Percentiles rank a stretch among this genome's conserved stretches.
phyloP scores from a whole-genome alignment of 2,113 vertebrate species.

The Sardina pilchardus region DNA sequence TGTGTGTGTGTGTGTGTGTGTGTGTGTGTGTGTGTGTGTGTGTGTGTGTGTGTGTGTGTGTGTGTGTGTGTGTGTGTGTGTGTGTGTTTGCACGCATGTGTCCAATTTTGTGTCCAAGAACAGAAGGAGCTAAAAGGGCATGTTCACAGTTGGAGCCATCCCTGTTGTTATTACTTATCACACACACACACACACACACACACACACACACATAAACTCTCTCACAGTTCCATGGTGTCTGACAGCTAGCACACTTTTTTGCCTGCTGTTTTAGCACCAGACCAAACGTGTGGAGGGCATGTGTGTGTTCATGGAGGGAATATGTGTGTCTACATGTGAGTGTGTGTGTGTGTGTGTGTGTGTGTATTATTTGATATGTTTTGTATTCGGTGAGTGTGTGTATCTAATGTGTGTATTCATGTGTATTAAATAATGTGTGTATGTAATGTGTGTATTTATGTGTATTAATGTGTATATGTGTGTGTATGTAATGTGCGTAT shows the following conservation, averaged over 20 bases:
- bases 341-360: not conserved
- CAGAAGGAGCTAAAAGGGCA: not conserved
- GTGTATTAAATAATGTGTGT: too few relatives aligned
- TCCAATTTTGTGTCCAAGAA: not conserved
- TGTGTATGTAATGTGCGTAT: too few relatives aligned
- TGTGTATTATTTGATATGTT: too few relatives aligned
- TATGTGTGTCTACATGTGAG: not conserved
- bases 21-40: not conserved
- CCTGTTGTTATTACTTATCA: not conserved
- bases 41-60: not conserved
- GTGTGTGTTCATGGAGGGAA: not conserved
- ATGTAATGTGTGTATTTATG: too few relatives aligned
- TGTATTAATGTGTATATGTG: too few relatives aligned
- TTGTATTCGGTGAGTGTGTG: too few relatives aligned
- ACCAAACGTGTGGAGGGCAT: not conserved
- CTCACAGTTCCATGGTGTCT: not conserved
- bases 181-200: slow-evolving; percentile 3
- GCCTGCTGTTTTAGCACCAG: not conserved
- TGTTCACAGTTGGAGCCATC: not conserved
- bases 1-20: too few relatives aligned
- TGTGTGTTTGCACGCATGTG: not conserved
- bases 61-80: not conserved
- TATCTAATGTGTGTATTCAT: too few relatives aligned
- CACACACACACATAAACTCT: slow-evolving; percentile 47
- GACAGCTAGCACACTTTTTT: not conserved